Conservation (phyloP, 1,140 invertebrate species). For the Metaphire vulgaris region DNA sequence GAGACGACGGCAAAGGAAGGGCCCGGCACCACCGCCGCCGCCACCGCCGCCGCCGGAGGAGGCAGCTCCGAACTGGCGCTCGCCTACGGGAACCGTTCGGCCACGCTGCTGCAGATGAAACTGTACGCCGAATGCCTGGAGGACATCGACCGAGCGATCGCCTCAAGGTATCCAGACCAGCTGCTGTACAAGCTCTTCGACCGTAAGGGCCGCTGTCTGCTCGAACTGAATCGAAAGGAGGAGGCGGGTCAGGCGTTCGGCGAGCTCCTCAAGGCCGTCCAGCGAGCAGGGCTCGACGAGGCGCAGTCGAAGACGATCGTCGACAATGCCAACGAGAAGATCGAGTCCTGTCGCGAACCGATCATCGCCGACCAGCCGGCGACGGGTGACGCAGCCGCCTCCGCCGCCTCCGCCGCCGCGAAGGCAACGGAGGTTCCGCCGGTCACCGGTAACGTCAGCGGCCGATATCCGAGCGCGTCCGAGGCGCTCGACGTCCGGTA, state of each 20-base stretch:
- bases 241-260: background rate
- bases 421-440: background rate
- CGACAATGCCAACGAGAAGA: background rate
- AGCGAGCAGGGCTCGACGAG: slow-evolving; percentile 13
- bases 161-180: slow-evolving; percentile 18
- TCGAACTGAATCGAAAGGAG: background rate
- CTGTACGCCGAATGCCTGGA: slow-evolving; percentile 17
- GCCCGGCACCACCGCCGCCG: background rate
- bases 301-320: background rate
- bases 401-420: background rate
- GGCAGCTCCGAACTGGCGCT: slow-evolving; percentile 14
- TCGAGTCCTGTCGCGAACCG: background rate
- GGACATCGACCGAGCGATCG: slow-evolving; percentile 24
- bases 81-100: slow-evolving; percentile 26
- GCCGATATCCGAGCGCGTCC: slow-evolving; percentile 38
- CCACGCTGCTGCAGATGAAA: slow-evolving; percentile 22
- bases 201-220: slow-evolving; percentile 14
- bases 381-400: background rate
- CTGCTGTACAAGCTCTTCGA: slow-evolving; percentile 28
- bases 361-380: background rate
- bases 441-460: slow-evolving; percentile 9
- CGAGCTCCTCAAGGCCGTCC: background rate
- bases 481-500: slow-evolving; percentile 38
- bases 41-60: background rate
- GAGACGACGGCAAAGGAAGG: slow-evolving; percentile 44